Evolutionary conservation across 53 echinoderm and acorn worm genomes (phyloP).

Genomic region (Antedon mediterranea): DNA sequence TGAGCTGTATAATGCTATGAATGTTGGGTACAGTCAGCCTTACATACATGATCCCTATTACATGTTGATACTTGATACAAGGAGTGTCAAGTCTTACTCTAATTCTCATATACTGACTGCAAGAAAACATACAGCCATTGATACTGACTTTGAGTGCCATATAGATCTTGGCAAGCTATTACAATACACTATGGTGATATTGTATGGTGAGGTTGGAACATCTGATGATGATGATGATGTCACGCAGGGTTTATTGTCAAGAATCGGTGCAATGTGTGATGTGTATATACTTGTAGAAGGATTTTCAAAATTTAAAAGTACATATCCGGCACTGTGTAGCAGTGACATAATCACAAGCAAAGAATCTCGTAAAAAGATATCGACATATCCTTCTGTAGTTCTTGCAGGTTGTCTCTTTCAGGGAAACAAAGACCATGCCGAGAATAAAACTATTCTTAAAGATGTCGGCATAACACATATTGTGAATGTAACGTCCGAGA

Average conservation of each 20-base stretch:
- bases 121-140: constrained; percentile 47
- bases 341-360: constrained; percentile 40
- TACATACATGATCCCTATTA: constrained; percentile 42
- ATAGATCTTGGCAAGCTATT: constrained; percentile 35
- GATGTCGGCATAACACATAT: constrained; percentile 67
- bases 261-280: constrained; percentile 1
- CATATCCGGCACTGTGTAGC: constrained; percentile 59
- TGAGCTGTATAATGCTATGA: constrained; percentile 59
- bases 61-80: constrained; percentile 55
- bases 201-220: constrained; percentile 54
- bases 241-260: background rate
- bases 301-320: constrained; percentile 19
- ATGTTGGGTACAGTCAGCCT: constrained; percentile 44
- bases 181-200: constrained; percentile 40
- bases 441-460: constrained; percentile 25
- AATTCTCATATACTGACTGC: constrained; percentile 50
- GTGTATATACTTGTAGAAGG: constrained; percentile 54
- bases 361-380: constrained; percentile 34
- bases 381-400: constrained; percentile 62
- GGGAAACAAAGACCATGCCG: constrained; percentile 57
- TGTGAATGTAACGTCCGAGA: constrained; percentile 58
- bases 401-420: constrained; percentile 60
- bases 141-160: constrained; percentile 58
- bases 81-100: constrained; percentile 17
- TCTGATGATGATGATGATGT: background rate